Base-by-base conservation (phyloP, 2,888 invertebrate species). In the Biston betularia region DNA sequence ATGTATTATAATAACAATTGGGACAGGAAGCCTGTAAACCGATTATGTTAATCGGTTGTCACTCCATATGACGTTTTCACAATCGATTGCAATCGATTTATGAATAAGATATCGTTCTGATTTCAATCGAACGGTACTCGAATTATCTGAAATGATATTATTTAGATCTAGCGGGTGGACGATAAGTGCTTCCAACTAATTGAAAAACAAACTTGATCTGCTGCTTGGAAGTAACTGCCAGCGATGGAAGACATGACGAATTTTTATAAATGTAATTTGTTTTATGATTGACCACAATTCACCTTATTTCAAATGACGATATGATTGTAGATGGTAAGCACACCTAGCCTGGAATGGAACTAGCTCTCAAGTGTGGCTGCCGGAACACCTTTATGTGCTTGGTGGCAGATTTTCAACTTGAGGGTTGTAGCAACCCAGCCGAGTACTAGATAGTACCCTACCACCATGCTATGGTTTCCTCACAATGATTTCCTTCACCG, bases 41-140 rank as follows among this genome's bases (percentile, higher is more conserved):
- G 92, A 92, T 92, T 93, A 92, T 81, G 83, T 74, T 88, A 90
- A 90, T 89, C 87, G 84, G 76, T 86, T 85, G 89, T 92, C 90
- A 88, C 85, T 89, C 88, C 86, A 80, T 83, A 77, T 85, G 90
- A 89, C 89, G 85, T 80, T 79, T 74, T 77, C 82, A 90, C 88
- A 92, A 92, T 90, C 84, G 85, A 82, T 87, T 80, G 83, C 82
- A 80, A 82, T 77, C 84, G 89, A 89, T 87, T 88, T 86, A 88
- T 86, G 80, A 87, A 81, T 84, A 81, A 88, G 89, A 89, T 89
- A 89, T 86, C 83, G 82, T 69, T 75, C 75, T 69, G 89, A 90
- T 90, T 86, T 79, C 83, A 85, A 90, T 89, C 88, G 34, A 65
- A 68, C 72, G 70, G 72, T 64, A 72, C 63, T 56, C 11, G 50